Evolutionary conservation across 2,888 invertebrate genomes (phyloP).

Genomic region (Nymphalis polychloros): DNA sequence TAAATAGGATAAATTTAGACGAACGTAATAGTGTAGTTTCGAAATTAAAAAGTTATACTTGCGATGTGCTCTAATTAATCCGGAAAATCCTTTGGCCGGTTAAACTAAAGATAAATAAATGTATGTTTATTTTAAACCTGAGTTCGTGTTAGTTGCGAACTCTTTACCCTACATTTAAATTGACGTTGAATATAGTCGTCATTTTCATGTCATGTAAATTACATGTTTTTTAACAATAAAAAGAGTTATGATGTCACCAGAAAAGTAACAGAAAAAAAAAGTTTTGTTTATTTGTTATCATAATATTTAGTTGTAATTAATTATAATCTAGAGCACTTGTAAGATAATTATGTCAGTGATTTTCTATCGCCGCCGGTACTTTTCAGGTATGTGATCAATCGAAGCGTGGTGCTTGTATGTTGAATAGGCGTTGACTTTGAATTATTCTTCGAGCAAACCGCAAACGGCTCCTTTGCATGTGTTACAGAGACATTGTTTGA

Average conservation of each 20-base stretch:
- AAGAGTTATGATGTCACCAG: too few relatives aligned
- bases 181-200: not conserved
- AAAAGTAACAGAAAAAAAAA: too few relatives aligned
- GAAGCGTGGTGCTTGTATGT: too few relatives aligned
- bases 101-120: constrained; percentile 14
- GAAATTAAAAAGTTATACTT: constrained; percentile 7
- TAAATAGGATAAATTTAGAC: not conserved
- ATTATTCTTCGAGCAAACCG: not conserved
- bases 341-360: too few relatives aligned
- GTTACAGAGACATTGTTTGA: not conserved
- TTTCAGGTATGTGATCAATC: too few relatives aligned
- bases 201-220: not conserved
- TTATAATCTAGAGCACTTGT: too few relatives aligned
- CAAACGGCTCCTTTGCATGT: not conserved
- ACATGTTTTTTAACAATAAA: too few relatives aligned
- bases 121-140: constrained; percentile 11
- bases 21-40: not conserved
- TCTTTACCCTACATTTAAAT: not conserved
- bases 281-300: too few relatives aligned
- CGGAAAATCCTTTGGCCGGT: constrained; percentile 13
- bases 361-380: too few relatives aligned
- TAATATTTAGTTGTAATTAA: too few relatives aligned
- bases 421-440: too few relatives aligned
- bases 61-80: constrained; percentile 17
- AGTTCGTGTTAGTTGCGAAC: constrained; percentile 14